Evolutionary conservation across 1,140 invertebrate genomes (phyloP), one percentile per base, ranked within the genome.

Genomic region (Dendrolimus punctatus): DNA sequence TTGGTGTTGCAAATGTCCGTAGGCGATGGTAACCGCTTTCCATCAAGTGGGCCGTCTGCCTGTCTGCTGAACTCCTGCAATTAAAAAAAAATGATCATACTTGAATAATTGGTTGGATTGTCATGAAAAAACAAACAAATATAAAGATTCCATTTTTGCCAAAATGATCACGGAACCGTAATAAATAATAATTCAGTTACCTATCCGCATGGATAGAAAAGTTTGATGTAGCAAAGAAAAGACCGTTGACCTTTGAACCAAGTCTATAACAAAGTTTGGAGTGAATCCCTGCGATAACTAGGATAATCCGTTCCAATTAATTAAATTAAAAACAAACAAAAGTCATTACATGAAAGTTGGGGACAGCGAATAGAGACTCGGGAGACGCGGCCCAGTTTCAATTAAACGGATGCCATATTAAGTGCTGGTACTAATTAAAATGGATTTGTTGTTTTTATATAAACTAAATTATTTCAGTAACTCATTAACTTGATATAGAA

Each of bases 301-400:
- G 62, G 68, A 69, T 73, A 72, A 76, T 74, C 68, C 64, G 64
- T 76, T 58, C 62, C 64, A 72, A 76, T 76, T 76, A 76, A 79
- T 79, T 75, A 68, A 75, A 76, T 79, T 76, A 76, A 75, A 73
- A 75, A 72, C 68, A 76, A 76, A 74, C 70, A 69, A 69, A 75
- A 76, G 68, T 73, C 62, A 68, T 76, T 73, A 76, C 60, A 66
- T 67, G 58, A 68, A 70, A 69, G 64, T 71, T 63, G 56, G 56
- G 58, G 62, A 58, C 61, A 60, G 52, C 40, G 55, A 57, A 49
- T 54, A 54, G 45, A 49, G 50, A 55, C 36, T 23, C 23, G 23
- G 23, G 23, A 23, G 23, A 23, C 23, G 23, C 23, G 23, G 23
- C 23, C 23, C 23, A 23, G 23, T 23, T 23, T 23, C 23, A 23